Evolutionary conservation across 2,113 vertebrate genomes (phyloP), one percentile per base, ranked within the genome.

Genomic region (Oncorhynchus clarkii): DNA sequence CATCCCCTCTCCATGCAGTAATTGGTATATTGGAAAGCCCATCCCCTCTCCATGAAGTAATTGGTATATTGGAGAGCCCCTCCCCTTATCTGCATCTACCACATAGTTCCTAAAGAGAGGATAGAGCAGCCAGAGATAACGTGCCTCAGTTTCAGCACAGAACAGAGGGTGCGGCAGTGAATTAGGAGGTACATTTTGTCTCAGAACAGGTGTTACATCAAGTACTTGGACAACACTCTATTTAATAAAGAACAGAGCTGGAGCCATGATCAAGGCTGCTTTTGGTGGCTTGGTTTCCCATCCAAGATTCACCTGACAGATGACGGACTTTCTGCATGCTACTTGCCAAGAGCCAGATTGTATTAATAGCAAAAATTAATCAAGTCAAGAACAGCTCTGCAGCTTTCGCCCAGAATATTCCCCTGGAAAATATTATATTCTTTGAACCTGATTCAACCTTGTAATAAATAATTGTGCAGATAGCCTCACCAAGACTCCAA

Each of bases 281-380:
- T 45, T 45, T 45, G 39, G 39, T 45, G 39, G 39, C 39, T 54
- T 54, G 51, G 9, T 54, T 59, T 14, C 9, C 13, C 31, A 74
- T 62, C 68, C 14, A 64, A 86, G 73, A 80, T 79, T 82, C 74
- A 78, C 70, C 74, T 64, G 77, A 76, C 67, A 51, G 70, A 82
- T 76, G 71, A 67, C 12, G 27, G 65, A 29, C 27, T 4, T 14
- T 39, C 20, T 45, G 45, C 64, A 20, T 60, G 54, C 65, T 22
- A 24, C 68, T 77, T 82, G 80, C 88, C 85, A 82, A 77, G 78
- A 85, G 76, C 80, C 71, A 81, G 39, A 45, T 77, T 88, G 73
- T 74, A 90, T 91, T 89, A 89, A 89, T 88, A 80, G 74, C 68
- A 82, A 86, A 87, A 87, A 87, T 87, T 82, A 89, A 87, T 89